Evolutionary conservation across 2,113 vertebrate species (phyloP).

Genomic region (Thalassoma bifasciatum): DNA sequence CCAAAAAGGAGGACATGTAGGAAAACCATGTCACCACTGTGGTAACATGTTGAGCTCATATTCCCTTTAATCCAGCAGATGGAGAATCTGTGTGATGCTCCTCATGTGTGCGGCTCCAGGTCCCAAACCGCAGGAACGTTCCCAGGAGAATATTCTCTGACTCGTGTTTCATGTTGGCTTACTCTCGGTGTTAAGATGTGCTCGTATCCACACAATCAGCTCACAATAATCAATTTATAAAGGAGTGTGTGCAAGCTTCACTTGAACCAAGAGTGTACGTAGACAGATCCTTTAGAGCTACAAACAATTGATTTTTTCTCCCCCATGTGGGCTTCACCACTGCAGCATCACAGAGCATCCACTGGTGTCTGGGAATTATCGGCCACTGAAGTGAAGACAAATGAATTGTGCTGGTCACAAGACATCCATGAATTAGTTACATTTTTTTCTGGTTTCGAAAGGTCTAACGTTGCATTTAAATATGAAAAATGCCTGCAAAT

Average conservation of each 20-base stretch:
- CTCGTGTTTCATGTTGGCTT: constrained; percentile 21
- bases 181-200: constrained; percentile 2
- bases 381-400: neutral
- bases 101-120: constrained; percentile 31
- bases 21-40: constrained; percentile 80
- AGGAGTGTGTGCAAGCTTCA: neutral
- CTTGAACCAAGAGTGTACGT: constrained; percentile 22
- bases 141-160: neutral
- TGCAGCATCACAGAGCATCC: neutral
- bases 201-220: neutral
- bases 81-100: constrained; percentile 30
- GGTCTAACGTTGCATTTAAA: neutral
- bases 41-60: constrained; percentile 66
- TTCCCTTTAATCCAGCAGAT: constrained; percentile 63
- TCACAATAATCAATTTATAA: constrained; percentile 9
- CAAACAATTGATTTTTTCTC: constrained; percentile 27
- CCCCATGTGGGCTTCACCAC: neutral
- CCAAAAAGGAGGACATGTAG: no score
- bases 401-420: neutral
- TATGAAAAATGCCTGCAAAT: neutral
- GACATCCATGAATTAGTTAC: neutral
- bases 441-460: no score
- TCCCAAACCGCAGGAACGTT: constrained; percentile 23
- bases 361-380: neutral
- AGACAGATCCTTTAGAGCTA: neutral